Percentiles rank a stretch among this genome's conserved stretches.
Conservation (phyloP, 92 coral and sea anemone genomes). For the Epizoanthus stellaris region DNA sequence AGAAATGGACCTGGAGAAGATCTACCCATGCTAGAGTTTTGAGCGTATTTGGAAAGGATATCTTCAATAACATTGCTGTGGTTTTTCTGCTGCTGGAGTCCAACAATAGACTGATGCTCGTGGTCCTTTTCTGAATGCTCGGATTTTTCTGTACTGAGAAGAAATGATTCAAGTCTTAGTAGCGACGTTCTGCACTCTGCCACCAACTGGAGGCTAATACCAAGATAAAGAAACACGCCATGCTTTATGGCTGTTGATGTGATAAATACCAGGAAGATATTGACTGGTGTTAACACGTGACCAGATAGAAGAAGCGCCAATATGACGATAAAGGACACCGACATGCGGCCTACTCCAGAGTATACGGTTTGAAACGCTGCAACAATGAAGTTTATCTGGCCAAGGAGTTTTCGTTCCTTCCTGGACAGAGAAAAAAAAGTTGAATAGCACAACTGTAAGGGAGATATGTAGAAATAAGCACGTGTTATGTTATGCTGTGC, state of each 20-base stretch:
- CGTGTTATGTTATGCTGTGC: too few relatives aligned
- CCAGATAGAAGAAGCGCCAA: slow-evolving; percentile 10
- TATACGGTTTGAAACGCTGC: neutral
- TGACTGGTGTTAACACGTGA: slow-evolving; percentile 14
- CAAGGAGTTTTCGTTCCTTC: slow-evolving; percentile 1
- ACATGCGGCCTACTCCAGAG: slow-evolving; percentile 6
- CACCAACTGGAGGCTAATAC: neutral
- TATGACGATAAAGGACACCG: neutral
- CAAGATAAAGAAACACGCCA: slow-evolving; percentile 8
- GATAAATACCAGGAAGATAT: neutral
- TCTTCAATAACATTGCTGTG: neutral
- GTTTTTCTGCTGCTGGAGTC: neutral
- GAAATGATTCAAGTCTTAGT: slow-evolving; percentile 5
- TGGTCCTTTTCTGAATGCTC: neutral
- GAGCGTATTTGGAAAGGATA: neutral
- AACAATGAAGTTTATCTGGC: neutral
- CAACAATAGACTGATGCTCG: too few relatives aligned
- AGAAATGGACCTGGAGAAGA: neutral
- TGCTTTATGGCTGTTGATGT: neutral
- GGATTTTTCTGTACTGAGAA: neutral
- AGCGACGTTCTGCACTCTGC: slow-evolving; percentile 14
- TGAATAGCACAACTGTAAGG: neutral
- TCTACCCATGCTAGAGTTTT: neutral
- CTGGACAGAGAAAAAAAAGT: neutral
- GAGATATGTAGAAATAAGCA: too few relatives aligned